Conservation (phyloP, 2,888 invertebrate genomes). For the Thelaira solivaga region DNA sequence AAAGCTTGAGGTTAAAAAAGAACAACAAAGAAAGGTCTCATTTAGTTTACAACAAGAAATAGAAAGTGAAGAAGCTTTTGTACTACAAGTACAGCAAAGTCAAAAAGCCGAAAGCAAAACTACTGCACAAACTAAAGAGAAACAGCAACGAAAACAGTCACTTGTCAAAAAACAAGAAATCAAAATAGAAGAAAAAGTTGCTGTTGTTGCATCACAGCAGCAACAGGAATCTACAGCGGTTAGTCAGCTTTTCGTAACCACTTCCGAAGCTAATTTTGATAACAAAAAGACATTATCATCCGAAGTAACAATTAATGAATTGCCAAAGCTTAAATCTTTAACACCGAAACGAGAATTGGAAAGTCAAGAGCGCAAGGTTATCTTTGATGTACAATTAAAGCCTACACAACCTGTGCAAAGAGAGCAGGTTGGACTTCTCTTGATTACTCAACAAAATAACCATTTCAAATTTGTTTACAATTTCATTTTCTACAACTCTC, state of each 20-base stretch:
- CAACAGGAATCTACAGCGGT: conserved; percentile 28
- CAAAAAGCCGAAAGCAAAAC: conserved; percentile 7
- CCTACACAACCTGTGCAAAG: conserved; percentile 64
- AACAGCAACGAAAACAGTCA: not conserved
- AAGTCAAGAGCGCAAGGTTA: conserved; percentile 77
- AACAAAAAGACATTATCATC: conserved; percentile 12
- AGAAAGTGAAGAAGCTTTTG: not conserved
- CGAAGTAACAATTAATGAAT: conserved; percentile 45
- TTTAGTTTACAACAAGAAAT: conserved; percentile 48
- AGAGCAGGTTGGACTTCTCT: conserved; percentile 68
- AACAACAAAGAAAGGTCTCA: conserved; percentile 51
- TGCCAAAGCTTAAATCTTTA: conserved; percentile 61
- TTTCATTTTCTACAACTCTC: not conserved
- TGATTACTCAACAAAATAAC: too few species aligned
- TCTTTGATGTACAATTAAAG: conserved; percentile 78
- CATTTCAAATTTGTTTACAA: not conserved
- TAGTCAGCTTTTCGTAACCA: conserved; percentile 8
- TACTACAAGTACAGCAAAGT: not conserved
- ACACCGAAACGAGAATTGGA: conserved; percentile 59
- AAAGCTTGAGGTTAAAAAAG: conserved; percentile 33
- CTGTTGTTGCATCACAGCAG: conserved; percentile 2
- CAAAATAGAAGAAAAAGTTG: conserved; percentile 3
- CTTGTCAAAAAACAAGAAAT: conserved; percentile 26
- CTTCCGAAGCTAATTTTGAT: conserved; percentile 6
- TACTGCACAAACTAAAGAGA: not conserved